Evolutionary conservation across 2,113 vertebrate species (phyloP).

Genomic region (Chaetodon trifascialis): DNA sequence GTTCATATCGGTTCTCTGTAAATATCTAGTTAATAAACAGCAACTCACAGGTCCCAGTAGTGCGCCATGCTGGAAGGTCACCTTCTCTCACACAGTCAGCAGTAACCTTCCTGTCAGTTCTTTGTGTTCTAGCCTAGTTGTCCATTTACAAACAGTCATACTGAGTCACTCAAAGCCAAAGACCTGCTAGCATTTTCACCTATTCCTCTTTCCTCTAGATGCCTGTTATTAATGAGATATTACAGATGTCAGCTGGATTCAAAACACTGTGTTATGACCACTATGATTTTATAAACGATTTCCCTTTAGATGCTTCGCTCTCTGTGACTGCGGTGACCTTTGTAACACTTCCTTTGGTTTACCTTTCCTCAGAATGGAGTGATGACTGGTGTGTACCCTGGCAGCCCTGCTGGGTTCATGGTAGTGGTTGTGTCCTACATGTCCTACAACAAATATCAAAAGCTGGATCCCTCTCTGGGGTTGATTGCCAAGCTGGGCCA

Average conservation of each 20-base stretch:
- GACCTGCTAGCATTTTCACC: slow-evolving; percentile 22
- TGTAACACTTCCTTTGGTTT: slow-evolving; percentile 9
- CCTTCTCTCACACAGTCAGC: not conserved
- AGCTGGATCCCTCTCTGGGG: slow-evolving; percentile 94
- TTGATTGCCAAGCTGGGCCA: slow-evolving; percentile 89
- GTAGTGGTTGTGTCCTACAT: slow-evolving; percentile 95
- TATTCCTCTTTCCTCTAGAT: slow-evolving; percentile 9
- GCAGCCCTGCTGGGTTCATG: slow-evolving; percentile 93
- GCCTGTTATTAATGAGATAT: not conserved
- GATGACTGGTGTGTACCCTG: slow-evolving; percentile 96
- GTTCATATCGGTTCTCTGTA: not conserved
- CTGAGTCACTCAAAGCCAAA: slow-evolving; percentile 29
- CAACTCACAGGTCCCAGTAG: not conserved
- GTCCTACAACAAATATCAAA: slow-evolving; percentile 90
- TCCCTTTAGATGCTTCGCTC: not conserved
- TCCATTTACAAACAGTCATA: slow-evolving; percentile 39
- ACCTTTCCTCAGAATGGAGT: slow-evolving; percentile 91
- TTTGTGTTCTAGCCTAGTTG: slow-evolving; percentile 44
- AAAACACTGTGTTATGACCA: not conserved
- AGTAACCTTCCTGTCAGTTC: slow-evolving; percentile 46
- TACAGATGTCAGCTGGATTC: not conserved
- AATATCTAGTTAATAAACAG: not conserved
- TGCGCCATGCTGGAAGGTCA: slow-evolving; percentile 18
- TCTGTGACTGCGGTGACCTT: not conserved
- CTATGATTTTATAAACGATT: not conserved